Percentiles rank a stretch among this genome's conserved stretches.
These are phyloP conservation scores for Poeciliopsis infans DNA, from an alignment of 2,797 vertebrate genomes.

Conservation along the genomic window DNA sequence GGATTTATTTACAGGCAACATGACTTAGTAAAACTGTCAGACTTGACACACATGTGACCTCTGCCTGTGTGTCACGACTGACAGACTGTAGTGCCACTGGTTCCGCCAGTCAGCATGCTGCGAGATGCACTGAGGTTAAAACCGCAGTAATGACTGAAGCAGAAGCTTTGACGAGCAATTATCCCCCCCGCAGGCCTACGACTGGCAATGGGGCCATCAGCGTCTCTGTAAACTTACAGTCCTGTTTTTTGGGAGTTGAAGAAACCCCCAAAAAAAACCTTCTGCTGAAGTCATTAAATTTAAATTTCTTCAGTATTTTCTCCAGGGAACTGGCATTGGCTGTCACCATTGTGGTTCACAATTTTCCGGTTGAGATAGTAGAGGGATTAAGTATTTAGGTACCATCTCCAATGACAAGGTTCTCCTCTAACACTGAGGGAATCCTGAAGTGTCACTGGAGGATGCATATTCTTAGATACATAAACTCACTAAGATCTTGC, in stretches of 20 bases:
- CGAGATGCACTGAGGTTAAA: conserved; percentile 62
- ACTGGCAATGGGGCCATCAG: conserved; percentile 51
- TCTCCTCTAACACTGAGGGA: too few species aligned
- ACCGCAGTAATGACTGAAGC: conserved; percentile 68
- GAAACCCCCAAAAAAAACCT: background rate
- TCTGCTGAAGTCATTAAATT: background rate
- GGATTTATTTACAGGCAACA: background rate
- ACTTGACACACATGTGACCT: conserved; percentile 33
- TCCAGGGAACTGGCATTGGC: background rate
- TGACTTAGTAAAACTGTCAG: conserved; percentile 5
- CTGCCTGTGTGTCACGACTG: conserved; percentile 29
- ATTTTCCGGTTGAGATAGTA: too few species aligned
- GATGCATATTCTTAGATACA: too few species aligned
- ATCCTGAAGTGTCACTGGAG: too few species aligned
- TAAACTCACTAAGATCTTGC: too few species aligned
- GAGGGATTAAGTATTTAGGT: too few species aligned
- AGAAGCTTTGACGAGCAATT: conserved; percentile 72
- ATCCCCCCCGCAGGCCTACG: conserved; percentile 48
- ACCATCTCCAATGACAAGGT: too few species aligned
- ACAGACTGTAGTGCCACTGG: conserved; percentile 35
- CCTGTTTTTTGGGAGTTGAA: background rate
- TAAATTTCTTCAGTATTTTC: background rate
- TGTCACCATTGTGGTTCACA: too few species aligned
- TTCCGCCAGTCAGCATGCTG: conserved; percentile 27
- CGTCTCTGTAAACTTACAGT: conserved; percentile 21